Evolutionary conservation across 2,888 invertebrate genomes (phyloP), one percentile per base, ranked within the genome.

Genomic region (Drymonia ruficornis): DNA sequence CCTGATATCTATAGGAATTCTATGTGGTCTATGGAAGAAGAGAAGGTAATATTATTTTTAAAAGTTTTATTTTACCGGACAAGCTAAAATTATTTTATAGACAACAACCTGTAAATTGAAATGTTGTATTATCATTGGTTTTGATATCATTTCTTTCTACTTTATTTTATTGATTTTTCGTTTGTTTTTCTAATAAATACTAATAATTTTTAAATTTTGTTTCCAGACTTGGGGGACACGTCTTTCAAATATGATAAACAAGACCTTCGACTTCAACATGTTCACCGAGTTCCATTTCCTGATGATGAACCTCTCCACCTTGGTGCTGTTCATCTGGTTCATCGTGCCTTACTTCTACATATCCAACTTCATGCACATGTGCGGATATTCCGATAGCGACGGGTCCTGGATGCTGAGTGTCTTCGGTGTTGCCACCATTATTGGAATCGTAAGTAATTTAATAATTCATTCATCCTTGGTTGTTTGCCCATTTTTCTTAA

Each of bases 271-370:
- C 84, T 96, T 97, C 84, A 96, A 96, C 55, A 95, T 97, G 94
- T 97, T 98, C 80, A 93, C 95, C 63, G 96, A 97, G 78, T 92
- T 95, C 52, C 96, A 97, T 78, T 98, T 97, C 84, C 86, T 97
- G 51, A 94, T 97, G 76, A 96, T 98, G 93, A 97, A 97, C 59
- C 78, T 98, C 13, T 97, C 98, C n/a, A 98, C 98, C 55, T 94
- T 98, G 67, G 94, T 98, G 56, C 93, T 99, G 51, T 99, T 98
- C 87, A 96, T 96, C 75, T 98, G 98, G 97, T 97, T 97, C 84
- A 98, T 99, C 77, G 97, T 99, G 59, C 98, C 98, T 40, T 99
- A 99, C 88, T 97, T 99, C 82, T 99, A 98, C 87, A 94, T 98
- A 63, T 96, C 97, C 36, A 97, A 97, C 74, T 96, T 97, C 80